A percentile compares a stretch with the other conserved stretches of the same genome.
Evolutionary conservation across 2,113 vertebrate genomes (phyloP).

Genomic region (Tachycineta bicolor): DNA sequence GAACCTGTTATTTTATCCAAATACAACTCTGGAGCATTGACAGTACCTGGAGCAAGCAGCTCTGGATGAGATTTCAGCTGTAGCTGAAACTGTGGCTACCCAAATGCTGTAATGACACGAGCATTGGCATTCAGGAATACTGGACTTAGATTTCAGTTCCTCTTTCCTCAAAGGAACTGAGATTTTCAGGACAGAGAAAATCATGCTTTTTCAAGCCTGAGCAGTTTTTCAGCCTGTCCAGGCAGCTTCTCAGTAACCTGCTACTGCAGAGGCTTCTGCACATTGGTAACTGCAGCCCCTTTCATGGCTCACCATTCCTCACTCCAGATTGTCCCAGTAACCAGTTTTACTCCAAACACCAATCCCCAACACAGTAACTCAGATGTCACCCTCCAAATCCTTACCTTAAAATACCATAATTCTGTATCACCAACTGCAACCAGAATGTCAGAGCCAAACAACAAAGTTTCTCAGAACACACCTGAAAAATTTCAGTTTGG

Average conservation of each 20-base stretch:
- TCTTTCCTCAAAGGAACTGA: not conserved
- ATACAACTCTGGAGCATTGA: not conserved
- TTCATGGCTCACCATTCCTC: not conserved
- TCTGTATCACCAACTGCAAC: not conserved
- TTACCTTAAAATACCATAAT: not conserved
- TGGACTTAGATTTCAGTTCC: not conserved
- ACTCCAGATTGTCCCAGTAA: not conserved
- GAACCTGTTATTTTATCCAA: not conserved
- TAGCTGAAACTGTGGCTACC: not conserved
- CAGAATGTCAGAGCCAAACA: not conserved
- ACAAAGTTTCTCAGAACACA: not conserved
- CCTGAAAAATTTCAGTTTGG: not conserved
- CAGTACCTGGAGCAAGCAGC: not conserved
- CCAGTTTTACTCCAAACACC: not conserved
- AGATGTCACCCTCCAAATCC: not conserved
- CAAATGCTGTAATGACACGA: fast-evolving
- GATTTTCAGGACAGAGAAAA: not conserved
- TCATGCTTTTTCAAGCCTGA: not conserved
- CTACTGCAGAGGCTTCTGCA: not conserved
- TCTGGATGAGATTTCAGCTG: not conserved
- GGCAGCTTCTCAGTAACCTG: not conserved
- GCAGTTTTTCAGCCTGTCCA: not conserved
- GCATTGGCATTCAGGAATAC: not conserved
- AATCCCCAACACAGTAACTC: not conserved
- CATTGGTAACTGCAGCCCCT: fast-evolving